These are phyloP conservation scores for Mylabris sibirica DNA, from an alignment of 2,888 invertebrate species.

Conservation along the genomic window DNA sequence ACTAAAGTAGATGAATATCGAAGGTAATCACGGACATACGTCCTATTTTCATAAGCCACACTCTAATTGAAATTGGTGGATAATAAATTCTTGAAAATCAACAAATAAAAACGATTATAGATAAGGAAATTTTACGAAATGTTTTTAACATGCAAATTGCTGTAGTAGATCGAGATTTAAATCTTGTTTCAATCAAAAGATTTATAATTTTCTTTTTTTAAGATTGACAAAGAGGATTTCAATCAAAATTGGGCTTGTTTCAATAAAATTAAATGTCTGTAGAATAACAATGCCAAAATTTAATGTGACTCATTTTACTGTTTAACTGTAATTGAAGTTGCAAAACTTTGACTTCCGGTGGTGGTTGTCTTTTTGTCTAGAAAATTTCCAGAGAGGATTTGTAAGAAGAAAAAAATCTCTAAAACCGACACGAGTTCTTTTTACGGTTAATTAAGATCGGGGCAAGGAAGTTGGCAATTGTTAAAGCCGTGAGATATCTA, in stretches of 20 bases:
- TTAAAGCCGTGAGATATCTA: slow-evolving; percentile 35
- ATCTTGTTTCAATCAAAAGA: not conserved
- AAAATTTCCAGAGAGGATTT: not conserved
- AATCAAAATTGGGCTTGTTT: not conserved
- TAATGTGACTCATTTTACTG: not conserved
- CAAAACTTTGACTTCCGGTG: slow-evolving; percentile 44
- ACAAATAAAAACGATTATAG: not conserved
- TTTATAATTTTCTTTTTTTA: not conserved
- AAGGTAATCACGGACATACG: not conserved
- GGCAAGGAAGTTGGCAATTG: slow-evolving; percentile 41
- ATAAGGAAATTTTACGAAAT: not conserved
- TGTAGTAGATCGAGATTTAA: not conserved
- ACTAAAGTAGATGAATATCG: no score
- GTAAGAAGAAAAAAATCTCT: not conserved
- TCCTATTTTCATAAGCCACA: not conserved
- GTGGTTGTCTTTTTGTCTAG: slow-evolving; percentile 19
- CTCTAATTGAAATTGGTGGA: not conserved
- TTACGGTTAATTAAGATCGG: slow-evolving; percentile 38
- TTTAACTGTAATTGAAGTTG: slow-evolving; percentile 41
- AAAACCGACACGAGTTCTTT: slow-evolving; percentile 39
- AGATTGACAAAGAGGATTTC: slow-evolving; percentile 4
- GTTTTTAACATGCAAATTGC: not conserved
- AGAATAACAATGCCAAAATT: not conserved
- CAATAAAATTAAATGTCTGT: not conserved
- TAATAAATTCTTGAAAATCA: not conserved